Base-by-base conservation (phyloP, 1,140 invertebrate species). In the Heliconius eleuchia region DNA sequence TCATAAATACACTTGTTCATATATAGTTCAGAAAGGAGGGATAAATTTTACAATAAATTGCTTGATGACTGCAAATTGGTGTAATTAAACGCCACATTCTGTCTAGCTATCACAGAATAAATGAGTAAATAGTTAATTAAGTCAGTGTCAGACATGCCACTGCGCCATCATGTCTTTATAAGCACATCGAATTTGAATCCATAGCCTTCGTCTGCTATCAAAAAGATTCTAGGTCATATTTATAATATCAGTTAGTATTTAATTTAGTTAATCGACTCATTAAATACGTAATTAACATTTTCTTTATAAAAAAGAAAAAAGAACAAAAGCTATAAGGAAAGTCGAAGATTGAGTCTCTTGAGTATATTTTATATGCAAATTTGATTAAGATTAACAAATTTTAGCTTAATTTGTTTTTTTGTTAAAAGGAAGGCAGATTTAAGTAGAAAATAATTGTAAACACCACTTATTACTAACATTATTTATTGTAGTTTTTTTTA, bases 351-450 rank as follows among this genome's bases (percentile, higher is more conserved):
- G 23, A 66, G 60, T 66, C 60, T 16, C 60, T 66, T 23, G 60
- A 30, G 60, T 30, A 66, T 13, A 66, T 66, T 66, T 66, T 66
- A 30, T 66, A 30, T 66, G 60, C 23, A 66, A 66, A 66, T 66
- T 9, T 23, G n/a, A 60, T 23, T 66, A 27, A 66, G 23, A 66
- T 66, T 27, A 16, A 66, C 23, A 16, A 13, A 27, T 11, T 60
- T 60, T 8, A 60, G 57, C 57, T 46, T 46, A 46, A 46, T 46
- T 46, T 46, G 18, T 55, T 7, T 55, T 37, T 23, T n/a, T 57
- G n/a, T n/a, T n/a, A 23, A 23, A 23, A 0, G 8, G n/a, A 57
- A n/a, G 7, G 5, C 55, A n/a, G 55, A 23, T 57, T 57, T n/a
- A 11, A 57, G 19, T 55, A 6, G 19, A 2, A 57, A 23, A 57